Evolutionary conservation across 2,888 invertebrate genomes (phyloP), one percentile per base, ranked within the genome.

Genomic region (Andrena bucephala): DNA sequence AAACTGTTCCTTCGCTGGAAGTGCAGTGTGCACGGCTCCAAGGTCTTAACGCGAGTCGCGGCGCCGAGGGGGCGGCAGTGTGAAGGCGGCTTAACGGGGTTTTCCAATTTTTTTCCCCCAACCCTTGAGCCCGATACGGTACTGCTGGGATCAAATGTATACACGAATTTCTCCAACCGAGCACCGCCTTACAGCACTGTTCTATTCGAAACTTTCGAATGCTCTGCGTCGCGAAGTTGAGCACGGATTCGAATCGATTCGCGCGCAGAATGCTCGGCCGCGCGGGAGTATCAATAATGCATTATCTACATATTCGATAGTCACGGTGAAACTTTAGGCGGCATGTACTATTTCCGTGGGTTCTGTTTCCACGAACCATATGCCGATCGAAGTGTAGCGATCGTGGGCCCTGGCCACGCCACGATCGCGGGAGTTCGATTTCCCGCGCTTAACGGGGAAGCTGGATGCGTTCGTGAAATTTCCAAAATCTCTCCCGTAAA

Each of bases 401-500:
- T 16, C 29, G n/a, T 66, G 20, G 48, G 68, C n/a, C 16, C 29
- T 68, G 27, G 3, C 27, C 27, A 4, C 24, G 24, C 69, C 57
- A 81, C 67, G 36, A 73, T 73, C 50, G n/a, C 48, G 59, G 33
- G 20, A 69, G 33, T 81, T 81, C 50, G 70, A 75, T 83, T 81
- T 69, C 16, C 66, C 77, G 82, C 82, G 77, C 57, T 69, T 16
- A 59, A 67, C 65, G 48, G 76, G 54, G 48, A 65, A 77, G 42
- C 65, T 50, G n/a, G 59, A 67, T 10, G 42, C 20, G 62, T 72
- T 42, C 7, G 4, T n/a, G 70, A 81, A 87, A 88, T 87, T 85
- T 77, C 72, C 80, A 72, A 85, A 86, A 85, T 81, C 57, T 81
- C 67, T 29, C 73, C 57, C 66, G 66, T 81, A 77, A 78, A 73